Conservation (phyloP, 1,140 invertebrate species). For the Diorhabda elongata region DNA sequence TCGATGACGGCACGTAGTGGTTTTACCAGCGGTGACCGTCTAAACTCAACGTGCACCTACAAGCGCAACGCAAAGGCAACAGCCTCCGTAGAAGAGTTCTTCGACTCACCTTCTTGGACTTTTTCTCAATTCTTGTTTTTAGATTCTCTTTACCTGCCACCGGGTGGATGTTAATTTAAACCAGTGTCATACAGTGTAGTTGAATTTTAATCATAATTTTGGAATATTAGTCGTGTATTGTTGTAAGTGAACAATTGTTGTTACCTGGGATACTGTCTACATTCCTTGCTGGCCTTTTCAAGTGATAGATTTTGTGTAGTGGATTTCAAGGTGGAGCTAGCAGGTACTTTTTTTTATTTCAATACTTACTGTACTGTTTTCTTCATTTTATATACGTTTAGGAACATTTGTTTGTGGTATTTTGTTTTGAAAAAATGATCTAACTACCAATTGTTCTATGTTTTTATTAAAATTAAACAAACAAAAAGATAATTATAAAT, state of each 20-base stretch:
- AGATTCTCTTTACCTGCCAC: neutral
- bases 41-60: neutral
- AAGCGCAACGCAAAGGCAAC: neutral
- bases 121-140: neutral
- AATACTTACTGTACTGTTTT: too few relatives aligned
- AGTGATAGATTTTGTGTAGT: neutral
- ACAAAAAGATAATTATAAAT: too few relatives aligned
- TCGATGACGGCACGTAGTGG: constrained; percentile 1
- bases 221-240: neutral
- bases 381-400: too few relatives aligned
- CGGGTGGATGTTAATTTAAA: neutral
- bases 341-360: too few relatives aligned
- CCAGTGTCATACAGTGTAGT: too few relatives aligned
- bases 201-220: neutral
- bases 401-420: too few relatives aligned
- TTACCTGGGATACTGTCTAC: neutral
- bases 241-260: neutral
- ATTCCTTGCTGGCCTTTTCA: neutral
- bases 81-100: neutral
- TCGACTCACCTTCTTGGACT: neutral
- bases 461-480: too few relatives aligned
- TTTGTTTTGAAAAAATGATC: too few relatives aligned
- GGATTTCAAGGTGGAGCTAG: too few relatives aligned
- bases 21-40: neutral
- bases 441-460: too few relatives aligned